Conservation (phyloP, 2,888 invertebrate species). For the Mimumesa dahlbomi region DNA sequence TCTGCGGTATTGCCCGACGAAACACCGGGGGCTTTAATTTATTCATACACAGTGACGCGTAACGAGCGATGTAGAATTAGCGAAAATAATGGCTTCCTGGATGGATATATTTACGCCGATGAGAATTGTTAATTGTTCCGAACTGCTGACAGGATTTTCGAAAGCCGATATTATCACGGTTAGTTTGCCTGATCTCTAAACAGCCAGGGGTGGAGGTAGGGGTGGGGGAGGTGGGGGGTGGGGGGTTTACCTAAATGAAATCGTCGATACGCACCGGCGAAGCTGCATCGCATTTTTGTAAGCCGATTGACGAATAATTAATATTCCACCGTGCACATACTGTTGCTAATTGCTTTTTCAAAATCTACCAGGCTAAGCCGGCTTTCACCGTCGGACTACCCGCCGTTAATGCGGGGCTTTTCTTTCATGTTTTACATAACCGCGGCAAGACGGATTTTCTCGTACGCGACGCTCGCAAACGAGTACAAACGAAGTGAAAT, state of each 20-base stretch:
- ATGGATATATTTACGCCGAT: no score
- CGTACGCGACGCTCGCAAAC: no score
- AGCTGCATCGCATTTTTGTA: slow-evolving; percentile 30
- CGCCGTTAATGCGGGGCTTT: not conserved
- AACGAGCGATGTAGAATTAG: no score
- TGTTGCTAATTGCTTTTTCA: slow-evolving; percentile 32
- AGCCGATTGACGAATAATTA: slow-evolving; percentile 40
- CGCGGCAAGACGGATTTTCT: no score
- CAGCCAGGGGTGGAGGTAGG: no score
- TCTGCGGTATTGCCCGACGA: no score
- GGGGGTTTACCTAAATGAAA: slow-evolving; percentile 1
- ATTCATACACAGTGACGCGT: no score
- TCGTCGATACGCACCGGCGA: not conserved
- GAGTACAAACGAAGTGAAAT: no score
- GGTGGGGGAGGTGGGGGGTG: no score
- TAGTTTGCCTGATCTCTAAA: slow-evolving; percentile 1
- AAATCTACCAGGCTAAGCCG: slow-evolving; percentile 25
- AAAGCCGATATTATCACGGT: slow-evolving; percentile 4
- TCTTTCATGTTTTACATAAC: no score
- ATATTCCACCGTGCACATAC: slow-evolving; percentile 16
- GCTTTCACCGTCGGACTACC: slow-evolving; percentile 3
- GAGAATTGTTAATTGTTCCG: not conserved
- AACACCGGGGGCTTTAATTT: no score
- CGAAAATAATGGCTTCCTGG: no score
- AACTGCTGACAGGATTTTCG: not conserved